phyloP scores from a whole-genome alignment of 2,888 invertebrate genomes.

The Sericinus montela region DNA sequence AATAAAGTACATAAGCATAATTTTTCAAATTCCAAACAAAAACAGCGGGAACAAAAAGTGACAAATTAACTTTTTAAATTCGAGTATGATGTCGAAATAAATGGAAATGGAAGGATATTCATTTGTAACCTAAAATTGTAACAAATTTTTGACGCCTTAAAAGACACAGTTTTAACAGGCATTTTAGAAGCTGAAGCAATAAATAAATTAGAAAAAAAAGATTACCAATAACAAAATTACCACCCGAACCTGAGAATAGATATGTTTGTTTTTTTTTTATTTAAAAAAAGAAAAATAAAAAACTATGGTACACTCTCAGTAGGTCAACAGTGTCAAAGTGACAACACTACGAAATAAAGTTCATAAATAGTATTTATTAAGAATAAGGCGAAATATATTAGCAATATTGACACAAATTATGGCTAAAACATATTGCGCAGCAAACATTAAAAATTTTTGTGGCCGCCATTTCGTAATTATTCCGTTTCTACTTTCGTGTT shows the following conservation, averaged over 20 bases:
- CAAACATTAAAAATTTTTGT: too few relatives aligned
- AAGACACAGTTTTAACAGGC: background rate
- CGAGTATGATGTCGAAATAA: constrained; percentile 35
- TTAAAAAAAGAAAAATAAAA: constrained; percentile 53
- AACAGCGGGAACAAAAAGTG: constrained; percentile 54
- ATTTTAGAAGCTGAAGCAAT: too few relatives aligned
- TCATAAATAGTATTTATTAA: too few relatives aligned
- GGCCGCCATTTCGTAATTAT: constrained; percentile 44
- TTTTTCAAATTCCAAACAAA: constrained; percentile 26
- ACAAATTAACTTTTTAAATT: constrained; percentile 55
- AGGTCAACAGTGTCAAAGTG: constrained; percentile 44
- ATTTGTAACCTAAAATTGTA: background rate
- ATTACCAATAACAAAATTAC: too few relatives aligned
- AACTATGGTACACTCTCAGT: constrained; percentile 46
- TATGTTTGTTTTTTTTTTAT: constrained; percentile 68
- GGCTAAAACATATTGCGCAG: constrained; percentile 8
- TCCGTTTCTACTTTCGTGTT: too few relatives aligned
- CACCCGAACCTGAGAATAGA: constrained; percentile 39
- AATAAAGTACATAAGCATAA: constrained; percentile 18
- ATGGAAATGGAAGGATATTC: constrained; percentile 1
- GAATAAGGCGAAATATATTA: too few relatives aligned
- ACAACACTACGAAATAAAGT: constrained; percentile 2
- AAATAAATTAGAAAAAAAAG: too few relatives aligned
- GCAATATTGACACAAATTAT: background rate
- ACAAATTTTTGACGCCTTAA: too few relatives aligned